Percentiles rank a stretch among this genome's conserved stretches.
phyloP scores from a whole-genome alignment of 2,113 vertebrate genomes.

The Bothrops jararaca region DNA sequence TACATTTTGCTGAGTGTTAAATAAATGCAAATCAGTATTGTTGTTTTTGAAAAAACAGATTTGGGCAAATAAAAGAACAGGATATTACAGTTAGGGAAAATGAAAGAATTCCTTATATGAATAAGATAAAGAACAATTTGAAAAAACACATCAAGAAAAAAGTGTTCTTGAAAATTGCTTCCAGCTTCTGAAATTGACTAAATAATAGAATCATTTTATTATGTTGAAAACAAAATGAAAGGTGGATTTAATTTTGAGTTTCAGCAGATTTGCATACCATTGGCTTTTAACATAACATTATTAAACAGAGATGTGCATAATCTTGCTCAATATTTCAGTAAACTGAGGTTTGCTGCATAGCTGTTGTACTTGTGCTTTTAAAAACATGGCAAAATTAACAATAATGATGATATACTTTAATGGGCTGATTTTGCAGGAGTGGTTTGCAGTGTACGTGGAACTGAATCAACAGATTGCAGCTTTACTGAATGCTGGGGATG shows the following conservation, averaged over 20 bases:
- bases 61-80: background rate
- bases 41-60: background rate
- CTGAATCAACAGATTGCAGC: slow-evolving; percentile 97
- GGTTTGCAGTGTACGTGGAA: slow-evolving; percentile 98
- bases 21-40: background rate
- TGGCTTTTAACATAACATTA: background rate
- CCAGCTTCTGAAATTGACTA: background rate
- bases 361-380: background rate
- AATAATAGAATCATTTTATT: background rate
- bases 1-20: background rate
- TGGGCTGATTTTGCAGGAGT: slow-evolving; percentile 77
- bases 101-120: background rate
- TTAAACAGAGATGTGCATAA: background rate
- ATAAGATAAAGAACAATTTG: background rate
- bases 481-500: slow-evolving; percentile 88
- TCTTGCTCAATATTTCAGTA: background rate
- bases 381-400: background rate
- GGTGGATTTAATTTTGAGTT: background rate
- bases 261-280: background rate
- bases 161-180: background rate
- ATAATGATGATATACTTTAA: background rate
- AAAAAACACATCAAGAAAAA: background rate
- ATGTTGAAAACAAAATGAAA: background rate
- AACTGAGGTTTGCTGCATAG: background rate
- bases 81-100: background rate